Evolutionary conservation across 2,113 vertebrate species (phyloP), one percentile per base, ranked within the genome.

Genomic region (Nanorana parkeri): DNA sequence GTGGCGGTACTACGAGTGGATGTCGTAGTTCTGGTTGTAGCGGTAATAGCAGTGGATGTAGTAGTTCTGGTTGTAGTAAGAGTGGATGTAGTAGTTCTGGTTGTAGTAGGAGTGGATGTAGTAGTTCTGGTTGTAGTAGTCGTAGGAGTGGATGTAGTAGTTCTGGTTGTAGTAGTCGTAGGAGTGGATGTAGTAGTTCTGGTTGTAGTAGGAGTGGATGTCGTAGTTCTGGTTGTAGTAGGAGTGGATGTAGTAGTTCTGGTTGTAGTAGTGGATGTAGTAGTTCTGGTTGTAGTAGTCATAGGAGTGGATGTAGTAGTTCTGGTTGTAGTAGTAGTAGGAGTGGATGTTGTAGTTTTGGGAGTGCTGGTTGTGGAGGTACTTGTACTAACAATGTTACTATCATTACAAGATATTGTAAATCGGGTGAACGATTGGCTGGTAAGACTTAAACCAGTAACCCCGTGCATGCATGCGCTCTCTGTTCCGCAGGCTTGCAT

Each of bases 401-500:
- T 32, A 32, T 28, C 17, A 66, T 21, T 8, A 52, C 68, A 69
- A 17, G 3, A 24, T 8, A 69, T 17, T 15, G 5, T 52, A 5
- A 69, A 5, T 16, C 16, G 13, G 17, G 26, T 15, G 24, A 0
- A 5, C 23, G 5, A 7, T 5, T 69, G 19, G 3, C 13, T 17
- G 2, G 3, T 21, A 8, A n/a, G 15, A 20, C 41, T 52, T 6
- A 69, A 3, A 8, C 17, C 21, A 0, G n/a, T 24, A 0, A 2
- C 51, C 41, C 68, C 41, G 3, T 69, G 52, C 1, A 13, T 17
- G 10, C 68, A 69, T 2, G 68, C 10, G 4, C 41, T 21, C 4
- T 69, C 41, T 5, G 68, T 51, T 69, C 68, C 68, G 17, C 68
- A 69, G 41, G n/a, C 68, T 52, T 69, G 13, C 21, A 52, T 21